phyloP scores from a whole-genome alignment of 2,113 vertebrate genomes.

The Mungos mungo region DNA sequence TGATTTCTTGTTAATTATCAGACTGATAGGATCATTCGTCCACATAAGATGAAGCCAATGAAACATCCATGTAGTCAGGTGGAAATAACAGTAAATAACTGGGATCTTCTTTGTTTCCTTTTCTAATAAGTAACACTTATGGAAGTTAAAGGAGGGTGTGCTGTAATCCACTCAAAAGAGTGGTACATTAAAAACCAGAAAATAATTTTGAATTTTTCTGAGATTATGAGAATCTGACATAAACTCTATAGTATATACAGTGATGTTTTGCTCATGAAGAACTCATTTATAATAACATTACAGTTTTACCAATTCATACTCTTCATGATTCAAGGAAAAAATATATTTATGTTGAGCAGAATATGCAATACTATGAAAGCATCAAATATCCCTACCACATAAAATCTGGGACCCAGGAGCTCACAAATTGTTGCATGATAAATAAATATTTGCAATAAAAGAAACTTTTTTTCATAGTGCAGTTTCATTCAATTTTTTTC shows the following conservation, averaged over 20 bases:
- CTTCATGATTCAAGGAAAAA: neutral
- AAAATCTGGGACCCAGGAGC: neutral
- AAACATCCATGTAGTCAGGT: neutral
- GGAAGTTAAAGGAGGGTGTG: neutral
- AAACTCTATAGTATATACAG: neutral
- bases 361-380: neutral
- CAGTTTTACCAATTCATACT: neutral
- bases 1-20: neutral
- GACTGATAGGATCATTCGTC: neutral
- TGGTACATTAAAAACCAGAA: neutral
- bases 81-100: neutral
- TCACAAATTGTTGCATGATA: neutral
- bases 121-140: neutral
- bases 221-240: neutral
- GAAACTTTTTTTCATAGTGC: neutral
- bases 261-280: neutral
- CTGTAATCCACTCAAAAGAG: neutral
- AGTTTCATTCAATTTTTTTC: neutral
- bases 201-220: neutral
- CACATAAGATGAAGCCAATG: neutral
- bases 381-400: neutral
- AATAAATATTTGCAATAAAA: neutral
- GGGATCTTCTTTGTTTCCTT: neutral
- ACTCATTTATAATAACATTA: neutral
- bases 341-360: neutral